phyloP scores from a whole-genome alignment of 2,888 invertebrate genomes.

The Coronaproctus castanopsis region DNA sequence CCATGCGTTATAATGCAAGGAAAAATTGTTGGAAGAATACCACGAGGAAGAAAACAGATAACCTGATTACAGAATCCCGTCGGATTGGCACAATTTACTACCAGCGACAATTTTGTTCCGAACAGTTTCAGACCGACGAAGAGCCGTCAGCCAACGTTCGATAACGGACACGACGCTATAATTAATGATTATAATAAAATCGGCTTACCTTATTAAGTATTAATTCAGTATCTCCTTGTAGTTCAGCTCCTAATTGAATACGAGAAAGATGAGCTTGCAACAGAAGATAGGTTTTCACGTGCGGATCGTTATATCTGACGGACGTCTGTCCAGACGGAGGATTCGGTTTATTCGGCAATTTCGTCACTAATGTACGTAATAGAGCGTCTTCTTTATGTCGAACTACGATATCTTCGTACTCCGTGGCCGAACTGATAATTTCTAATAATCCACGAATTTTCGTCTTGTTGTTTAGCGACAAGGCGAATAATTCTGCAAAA shows the following conservation, averaged over 20 bases:
- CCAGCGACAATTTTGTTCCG: too few species aligned
- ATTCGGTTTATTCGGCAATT: conserved; percentile 39
- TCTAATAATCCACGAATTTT: conserved; percentile 92
- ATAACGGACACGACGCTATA: too few species aligned
- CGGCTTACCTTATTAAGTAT: conserved; percentile 50
- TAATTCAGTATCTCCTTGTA: conserved; percentile 85
- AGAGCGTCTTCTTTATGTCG: conserved; percentile 87
- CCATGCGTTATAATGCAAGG: too few species aligned
- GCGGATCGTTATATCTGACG: conserved; percentile 85
- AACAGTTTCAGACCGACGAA: too few species aligned
- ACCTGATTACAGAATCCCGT: too few species aligned
- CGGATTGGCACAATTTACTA: too few species aligned
- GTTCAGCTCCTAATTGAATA: conserved; percentile 81
- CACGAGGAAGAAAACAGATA: too few species aligned
- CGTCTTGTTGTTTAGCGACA: conserved; percentile 89
- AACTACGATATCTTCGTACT: conserved; percentile 85
- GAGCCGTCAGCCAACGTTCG: too few species aligned
- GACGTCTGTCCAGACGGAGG: conserved; percentile 31
- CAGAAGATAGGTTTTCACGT: conserved; percentile 85
- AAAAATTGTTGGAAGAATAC: too few species aligned
- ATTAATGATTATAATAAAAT: too few species aligned
- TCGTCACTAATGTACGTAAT: conserved; percentile 39
- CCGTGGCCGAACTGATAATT: conserved; percentile 93
- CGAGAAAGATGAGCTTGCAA: conserved; percentile 90
- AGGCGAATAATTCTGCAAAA: conserved; percentile 78